Base-by-base conservation (phyloP, 1,140 invertebrate species). In the Chironomus tepperi region DNA sequence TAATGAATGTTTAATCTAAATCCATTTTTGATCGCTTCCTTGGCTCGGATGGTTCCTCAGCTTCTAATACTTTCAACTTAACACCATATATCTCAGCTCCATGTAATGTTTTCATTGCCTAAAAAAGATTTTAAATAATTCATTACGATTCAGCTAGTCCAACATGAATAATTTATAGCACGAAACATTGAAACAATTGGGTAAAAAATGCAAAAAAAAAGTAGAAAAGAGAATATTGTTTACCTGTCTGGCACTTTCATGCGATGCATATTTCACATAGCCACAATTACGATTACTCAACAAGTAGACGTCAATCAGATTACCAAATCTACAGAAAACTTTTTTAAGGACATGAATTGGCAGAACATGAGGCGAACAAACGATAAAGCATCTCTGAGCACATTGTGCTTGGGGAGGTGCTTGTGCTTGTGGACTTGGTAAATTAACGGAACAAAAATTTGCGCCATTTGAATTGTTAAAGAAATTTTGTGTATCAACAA, bases 251-350 rank as follows among this genome's bases (percentile, higher is more conserved):
- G 95, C 95, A 77, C 91, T 89, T 43, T 90, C 88, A 65, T 87
- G 86, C 42, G 84, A 88, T 3, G 93, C 92, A 84, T 94, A 98
- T 79, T 94, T 94, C 0, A 92, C 95, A 83, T 96, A 98, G 0
- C 95, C 95, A 84, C 93, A 96, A 79, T 91, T 95, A 84, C 93
- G 93, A 80, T 94, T 93, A 74, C 90, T 89, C 75, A 97, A 84
- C 81, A 96, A 89, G 78, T 94, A 95, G 3, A 96, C 92, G 81
- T 96, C 93, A 77, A 97, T 96, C 1, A 98, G 85, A 80, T 93
- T 90, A n/a, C 94, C 95, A 86, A 97, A 97, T 78, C 95, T 88
- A 78, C 91, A 93, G 81, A 98, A 98, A 1, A 92, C 88, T 83
- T 97, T 94, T 79, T 90, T 89, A 80, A 98, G 85, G n/a, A 91